A percentile compares a stretch with the other conserved stretches of the same genome.
Conservation (phyloP, 1,140 invertebrate genomes). For the Riptortus pedestris region DNA sequence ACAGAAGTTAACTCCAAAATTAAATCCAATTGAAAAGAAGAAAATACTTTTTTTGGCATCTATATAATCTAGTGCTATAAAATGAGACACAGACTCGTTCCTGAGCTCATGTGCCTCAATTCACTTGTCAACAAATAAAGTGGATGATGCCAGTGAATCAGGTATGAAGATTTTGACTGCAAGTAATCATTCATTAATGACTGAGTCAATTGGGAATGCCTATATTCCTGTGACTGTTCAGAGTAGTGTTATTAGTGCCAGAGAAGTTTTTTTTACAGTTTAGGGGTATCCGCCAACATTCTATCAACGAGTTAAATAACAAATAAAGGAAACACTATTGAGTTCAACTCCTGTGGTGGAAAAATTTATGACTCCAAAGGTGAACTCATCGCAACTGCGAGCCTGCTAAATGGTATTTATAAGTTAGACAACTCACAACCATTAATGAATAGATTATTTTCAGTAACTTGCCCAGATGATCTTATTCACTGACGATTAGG, state of each 20-base stretch:
- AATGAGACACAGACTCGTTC: not conserved
- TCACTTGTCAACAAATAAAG: not conserved
- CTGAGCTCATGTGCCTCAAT: not conserved
- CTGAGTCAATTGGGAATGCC: not conserved
- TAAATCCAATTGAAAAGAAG: not conserved
- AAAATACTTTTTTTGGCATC: not conserved
- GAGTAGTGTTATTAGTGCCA: not conserved
- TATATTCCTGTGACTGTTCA: not conserved
- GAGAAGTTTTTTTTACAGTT: not conserved
- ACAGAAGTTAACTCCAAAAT: not conserved
- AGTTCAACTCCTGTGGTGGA: not conserved
- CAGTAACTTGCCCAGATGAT: not conserved
- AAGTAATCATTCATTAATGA: not conserved
- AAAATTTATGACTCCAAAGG: not conserved
- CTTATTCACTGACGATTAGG: not conserved
- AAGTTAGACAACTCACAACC: not conserved
- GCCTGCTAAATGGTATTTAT: not conserved
- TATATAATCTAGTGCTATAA: not conserved
- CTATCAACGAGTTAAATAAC: not conserved
- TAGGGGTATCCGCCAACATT: not conserved
- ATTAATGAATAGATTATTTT: not conserved
- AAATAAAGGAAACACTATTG: not conserved
- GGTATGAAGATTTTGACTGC: not conserved
- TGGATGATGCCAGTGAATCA: not conserved
- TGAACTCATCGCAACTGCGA: not conserved